Evolutionary conservation across 2,113 vertebrate species (phyloP).

Genomic region (Nicator chloris): DNA sequence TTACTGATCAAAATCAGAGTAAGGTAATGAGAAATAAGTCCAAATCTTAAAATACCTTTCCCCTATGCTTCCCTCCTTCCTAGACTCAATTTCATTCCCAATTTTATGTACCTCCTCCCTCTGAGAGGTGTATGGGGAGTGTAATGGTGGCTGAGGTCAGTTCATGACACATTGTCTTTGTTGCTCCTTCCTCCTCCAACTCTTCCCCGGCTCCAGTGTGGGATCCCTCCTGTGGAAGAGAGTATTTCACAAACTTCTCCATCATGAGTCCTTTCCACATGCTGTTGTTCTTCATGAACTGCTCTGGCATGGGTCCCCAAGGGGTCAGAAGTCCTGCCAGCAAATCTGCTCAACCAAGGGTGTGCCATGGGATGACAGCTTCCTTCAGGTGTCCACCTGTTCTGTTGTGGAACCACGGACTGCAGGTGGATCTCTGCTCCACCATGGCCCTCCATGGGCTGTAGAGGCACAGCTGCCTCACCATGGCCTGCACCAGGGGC

Average conservation of each 20-base stretch:
- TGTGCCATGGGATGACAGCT: background rate
- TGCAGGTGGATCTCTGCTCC: background rate
- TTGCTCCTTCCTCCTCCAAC: background rate
- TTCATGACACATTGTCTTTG: background rate
- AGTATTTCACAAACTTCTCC: background rate
- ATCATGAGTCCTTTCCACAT: background rate
- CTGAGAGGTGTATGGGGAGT: background rate
- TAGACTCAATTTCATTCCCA: background rate
- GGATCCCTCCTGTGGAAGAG: background rate
- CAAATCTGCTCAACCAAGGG: background rate
- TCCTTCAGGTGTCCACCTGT: background rate
- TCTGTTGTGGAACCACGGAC: fast-evolving
- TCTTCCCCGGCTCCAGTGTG: background rate
- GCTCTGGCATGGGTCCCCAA: background rate
- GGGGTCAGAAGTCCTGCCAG: background rate
- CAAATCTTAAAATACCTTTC: background rate
- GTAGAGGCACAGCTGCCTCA: background rate
- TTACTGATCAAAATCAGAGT: background rate
- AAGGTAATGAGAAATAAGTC: background rate
- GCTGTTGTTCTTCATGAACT: background rate
- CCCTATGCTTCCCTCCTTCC: background rate
- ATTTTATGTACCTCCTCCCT: background rate
- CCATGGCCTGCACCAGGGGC: fast-evolving
- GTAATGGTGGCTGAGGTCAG: background rate
- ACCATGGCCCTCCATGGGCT: background rate